phyloP scores from a whole-genome alignment of 2,888 invertebrate genomes.

The Cistogaster globosa region DNA sequence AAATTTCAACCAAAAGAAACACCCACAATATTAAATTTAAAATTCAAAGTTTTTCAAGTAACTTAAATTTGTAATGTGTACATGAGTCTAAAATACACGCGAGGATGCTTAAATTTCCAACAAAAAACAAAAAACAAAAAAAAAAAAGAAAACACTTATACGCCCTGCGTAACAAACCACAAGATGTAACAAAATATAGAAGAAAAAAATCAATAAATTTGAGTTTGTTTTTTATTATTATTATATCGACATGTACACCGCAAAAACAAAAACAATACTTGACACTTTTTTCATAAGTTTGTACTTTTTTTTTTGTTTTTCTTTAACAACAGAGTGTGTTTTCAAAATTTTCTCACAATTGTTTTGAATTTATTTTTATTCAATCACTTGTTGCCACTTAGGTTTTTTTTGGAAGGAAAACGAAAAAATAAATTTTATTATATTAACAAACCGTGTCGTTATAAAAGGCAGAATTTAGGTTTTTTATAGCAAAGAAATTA shows the following conservation, averaged over 20 bases:
- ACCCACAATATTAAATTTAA: neutral
- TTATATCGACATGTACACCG: constrained; percentile 1
- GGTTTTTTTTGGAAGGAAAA: neutral
- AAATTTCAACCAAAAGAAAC: neutral
- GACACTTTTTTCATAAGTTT: constrained; percentile 19
- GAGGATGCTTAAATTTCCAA: neutral
- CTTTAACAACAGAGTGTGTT: constrained; percentile 2
- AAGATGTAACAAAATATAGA: neutral
- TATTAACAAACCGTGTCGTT: neutral
- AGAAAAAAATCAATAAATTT: constrained; percentile 48
- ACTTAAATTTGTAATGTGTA: too few species aligned
- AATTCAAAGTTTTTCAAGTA: neutral
- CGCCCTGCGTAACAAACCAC: constrained; percentile 38
- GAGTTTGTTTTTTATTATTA: constrained; percentile 3
- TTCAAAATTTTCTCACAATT: constrained; percentile 47
- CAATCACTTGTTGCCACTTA: constrained; percentile 67
- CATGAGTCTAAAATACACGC: too few species aligned
- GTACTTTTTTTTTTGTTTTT: neutral
- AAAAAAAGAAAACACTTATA: constrained; percentile 29
- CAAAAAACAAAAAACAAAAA: too few species aligned
- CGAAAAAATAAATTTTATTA: constrained; percentile 9
- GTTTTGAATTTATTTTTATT: constrained; percentile 41
- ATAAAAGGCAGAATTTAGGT: neutral
- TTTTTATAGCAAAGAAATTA: neutral
- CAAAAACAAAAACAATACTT: constrained; percentile 21